phyloP scores from a whole-genome alignment of 2,113 vertebrate genomes.

The Scomber japonicus region DNA sequence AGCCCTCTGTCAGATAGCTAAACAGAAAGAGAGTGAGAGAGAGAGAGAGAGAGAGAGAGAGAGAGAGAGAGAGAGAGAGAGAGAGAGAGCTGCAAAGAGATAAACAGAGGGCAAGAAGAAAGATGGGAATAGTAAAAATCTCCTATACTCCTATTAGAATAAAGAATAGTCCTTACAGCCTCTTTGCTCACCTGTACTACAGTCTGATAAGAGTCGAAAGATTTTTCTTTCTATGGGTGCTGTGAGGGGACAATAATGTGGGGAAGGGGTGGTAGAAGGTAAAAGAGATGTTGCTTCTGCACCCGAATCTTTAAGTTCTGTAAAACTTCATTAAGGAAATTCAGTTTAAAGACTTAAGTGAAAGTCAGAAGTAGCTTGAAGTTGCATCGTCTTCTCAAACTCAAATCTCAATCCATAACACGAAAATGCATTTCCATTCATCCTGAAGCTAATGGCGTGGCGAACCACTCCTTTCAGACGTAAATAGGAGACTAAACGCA shows the following conservation, averaged over 20 bases:
- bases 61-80: conserved; percentile 37
- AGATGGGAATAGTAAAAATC: conserved; percentile 43
- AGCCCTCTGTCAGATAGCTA: conserved; percentile 72
- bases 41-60: conserved; percentile 36
- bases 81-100: conserved; percentile 46
- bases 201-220: conserved; percentile 31
- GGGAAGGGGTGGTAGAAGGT: neutral
- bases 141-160: conserved; percentile 31
- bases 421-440: conserved; percentile 37
- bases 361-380: neutral
- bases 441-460: conserved; percentile 57
- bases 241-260: neutral
- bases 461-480: conserved; percentile 48
- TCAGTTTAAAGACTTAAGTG: neutral
- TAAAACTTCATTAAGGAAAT: neutral
- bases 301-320: neutral
- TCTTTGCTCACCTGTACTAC: conserved; percentile 16
- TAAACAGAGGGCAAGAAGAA: conserved; percentile 61
- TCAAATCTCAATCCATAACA: conserved; percentile 5
- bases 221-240: neutral
- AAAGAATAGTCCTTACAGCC: conserved; percentile 42
- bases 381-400: neutral
- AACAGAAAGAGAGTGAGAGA: conserved; percentile 50
- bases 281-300: neutral
- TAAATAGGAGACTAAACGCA: conserved; percentile 64